Evolutionary conservation across 2,113 vertebrate species (phyloP).

Genomic region (Acinonyx jubatus): DNA sequence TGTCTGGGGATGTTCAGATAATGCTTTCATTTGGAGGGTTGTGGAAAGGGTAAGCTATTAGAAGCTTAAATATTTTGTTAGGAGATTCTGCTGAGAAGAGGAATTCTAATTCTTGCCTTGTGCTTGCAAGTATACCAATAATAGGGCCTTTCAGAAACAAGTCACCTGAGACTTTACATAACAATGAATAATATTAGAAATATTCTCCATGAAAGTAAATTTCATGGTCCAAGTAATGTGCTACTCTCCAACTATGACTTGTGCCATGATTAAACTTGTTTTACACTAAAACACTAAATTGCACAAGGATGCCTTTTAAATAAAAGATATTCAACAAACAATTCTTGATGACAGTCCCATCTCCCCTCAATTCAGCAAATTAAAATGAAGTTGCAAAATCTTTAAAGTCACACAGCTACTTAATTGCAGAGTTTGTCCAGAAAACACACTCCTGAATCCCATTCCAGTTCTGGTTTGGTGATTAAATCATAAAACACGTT

Average conservation of each 20-base stretch:
- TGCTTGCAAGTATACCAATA: neutral
- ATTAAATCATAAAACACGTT: neutral
- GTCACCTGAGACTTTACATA: neutral
- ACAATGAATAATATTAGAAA: neutral
- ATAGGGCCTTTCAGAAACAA: neutral
- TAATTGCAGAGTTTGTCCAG: neutral
- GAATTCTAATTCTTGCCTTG: neutral
- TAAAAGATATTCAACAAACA: slow-evolving; percentile 30
- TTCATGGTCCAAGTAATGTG: neutral
- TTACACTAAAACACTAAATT: neutral
- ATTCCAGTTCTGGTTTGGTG: neutral
- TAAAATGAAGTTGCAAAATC: slow-evolving; percentile 24
- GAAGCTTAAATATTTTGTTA: slow-evolving; percentile 33
- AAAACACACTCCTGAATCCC: neutral
- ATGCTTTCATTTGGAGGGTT: neutral
- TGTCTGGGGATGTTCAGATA: neutral
- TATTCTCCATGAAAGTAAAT: neutral
- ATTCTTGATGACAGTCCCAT: slow-evolving; percentile 30
- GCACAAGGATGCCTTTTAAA: neutral
- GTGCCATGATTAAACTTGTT: neutral
- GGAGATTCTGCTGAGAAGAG: neutral
- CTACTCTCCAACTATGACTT: neutral
- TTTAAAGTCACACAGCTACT: neutral
- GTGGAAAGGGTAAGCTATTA: neutral
- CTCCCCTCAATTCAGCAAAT: neutral